phyloP scores from a whole-genome alignment of 2,888 invertebrate genomes.

The Rhorus exstirpatorius region DNA sequence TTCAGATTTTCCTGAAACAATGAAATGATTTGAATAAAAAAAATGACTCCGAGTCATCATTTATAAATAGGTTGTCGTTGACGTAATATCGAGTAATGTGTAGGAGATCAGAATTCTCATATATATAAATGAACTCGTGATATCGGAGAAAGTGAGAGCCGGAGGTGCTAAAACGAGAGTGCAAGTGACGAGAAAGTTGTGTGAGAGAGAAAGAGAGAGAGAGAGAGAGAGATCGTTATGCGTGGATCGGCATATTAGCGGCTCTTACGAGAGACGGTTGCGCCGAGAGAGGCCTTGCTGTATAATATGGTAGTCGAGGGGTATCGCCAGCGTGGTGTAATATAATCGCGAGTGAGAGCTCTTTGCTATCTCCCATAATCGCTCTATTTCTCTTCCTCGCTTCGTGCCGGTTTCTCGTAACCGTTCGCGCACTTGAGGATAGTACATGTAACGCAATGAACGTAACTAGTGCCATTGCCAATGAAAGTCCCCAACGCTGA shows the following conservation, averaged over 20 bases:
- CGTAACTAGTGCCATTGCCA: constrained; percentile 86
- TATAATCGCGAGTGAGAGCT: constrained; percentile 37
- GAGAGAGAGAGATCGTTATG: constrained; percentile 56
- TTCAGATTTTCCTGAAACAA: no score
- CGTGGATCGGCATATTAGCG: constrained; percentile 13
- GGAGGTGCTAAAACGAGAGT: constrained; percentile 69
- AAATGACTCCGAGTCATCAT: no score
- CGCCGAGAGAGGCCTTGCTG: constrained; percentile 57
- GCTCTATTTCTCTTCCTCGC: constrained; percentile 42
- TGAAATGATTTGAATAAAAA: no score
- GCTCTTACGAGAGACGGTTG: constrained; percentile 61
- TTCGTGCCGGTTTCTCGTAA: constrained; percentile 51
- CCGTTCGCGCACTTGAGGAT: constrained; percentile 36
- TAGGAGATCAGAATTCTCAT: no score
- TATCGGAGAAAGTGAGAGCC: not conserved
- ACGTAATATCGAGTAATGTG: no score
- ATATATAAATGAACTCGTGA: no score
- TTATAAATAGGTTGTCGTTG: no score
- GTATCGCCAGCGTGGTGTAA: constrained; percentile 36
- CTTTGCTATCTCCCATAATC: constrained; percentile 40
- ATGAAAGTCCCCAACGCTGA: constrained; percentile 79
- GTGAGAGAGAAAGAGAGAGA: constrained; percentile 46
- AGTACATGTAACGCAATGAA: constrained; percentile 82
- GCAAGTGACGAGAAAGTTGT: constrained; percentile 68
- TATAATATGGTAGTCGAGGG: constrained; percentile 11